Conservation (phyloP, 2,797 vertebrate species). For the Catostomus latipinnis region DNA sequence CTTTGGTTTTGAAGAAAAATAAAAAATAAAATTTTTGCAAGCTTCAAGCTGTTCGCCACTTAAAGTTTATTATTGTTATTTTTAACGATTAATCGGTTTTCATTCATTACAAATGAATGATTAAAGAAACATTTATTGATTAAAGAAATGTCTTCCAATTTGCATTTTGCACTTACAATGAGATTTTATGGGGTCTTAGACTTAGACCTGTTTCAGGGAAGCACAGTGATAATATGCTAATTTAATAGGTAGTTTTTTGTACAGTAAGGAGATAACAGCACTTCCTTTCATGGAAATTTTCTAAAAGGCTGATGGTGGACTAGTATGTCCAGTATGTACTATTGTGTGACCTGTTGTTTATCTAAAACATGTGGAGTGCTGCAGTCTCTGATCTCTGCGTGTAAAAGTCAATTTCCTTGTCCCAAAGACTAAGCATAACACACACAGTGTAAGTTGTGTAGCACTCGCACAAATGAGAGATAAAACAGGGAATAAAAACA, state of each 20-base stretch:
- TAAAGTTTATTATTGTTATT: no score
- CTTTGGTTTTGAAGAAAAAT: no score
- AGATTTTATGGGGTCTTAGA: no score
- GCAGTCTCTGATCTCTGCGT: neutral
- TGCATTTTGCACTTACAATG: no score
- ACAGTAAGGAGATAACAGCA: neutral
- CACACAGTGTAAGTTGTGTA: conserved; percentile 7
- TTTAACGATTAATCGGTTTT: no score
- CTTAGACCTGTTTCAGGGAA: no score
- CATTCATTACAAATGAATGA: no score
- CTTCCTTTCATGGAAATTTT: neutral
- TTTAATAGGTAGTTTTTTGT: neutral
- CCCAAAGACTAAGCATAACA: conserved; percentile 6
- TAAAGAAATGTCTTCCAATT: no score
- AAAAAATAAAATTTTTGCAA: no score
- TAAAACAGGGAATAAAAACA: conserved; percentile 32
- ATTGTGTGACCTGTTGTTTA: conserved; percentile 6
- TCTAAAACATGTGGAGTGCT: conserved; percentile 1
- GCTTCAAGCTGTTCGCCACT: no score
- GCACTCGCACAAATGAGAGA: conserved; percentile 32
- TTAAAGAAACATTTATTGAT: no score
- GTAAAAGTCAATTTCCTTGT: neutral
- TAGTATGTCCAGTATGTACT: neutral
- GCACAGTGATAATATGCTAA: neutral
- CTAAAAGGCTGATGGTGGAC: conserved; percentile 9